Conservation (phyloP, 2,888 invertebrate species). For the Microctonus hyperodae region DNA sequence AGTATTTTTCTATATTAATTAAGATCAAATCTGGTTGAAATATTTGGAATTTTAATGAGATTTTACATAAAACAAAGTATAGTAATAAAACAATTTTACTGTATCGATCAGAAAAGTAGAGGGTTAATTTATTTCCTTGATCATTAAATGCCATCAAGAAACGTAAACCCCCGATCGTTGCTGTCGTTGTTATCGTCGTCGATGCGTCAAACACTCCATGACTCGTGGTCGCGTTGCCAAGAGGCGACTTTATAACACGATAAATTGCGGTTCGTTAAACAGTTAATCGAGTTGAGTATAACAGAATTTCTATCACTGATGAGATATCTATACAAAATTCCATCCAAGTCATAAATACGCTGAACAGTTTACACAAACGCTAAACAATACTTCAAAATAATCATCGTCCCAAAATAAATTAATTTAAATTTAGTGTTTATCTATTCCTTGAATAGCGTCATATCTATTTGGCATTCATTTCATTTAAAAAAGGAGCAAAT, state of each 20-base stretch:
- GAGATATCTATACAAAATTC: slow-evolving; percentile 37
- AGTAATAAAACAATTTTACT: no score
- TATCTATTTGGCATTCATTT: background rate
- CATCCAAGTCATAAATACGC: background rate
- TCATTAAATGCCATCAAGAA: slow-evolving; percentile 10
- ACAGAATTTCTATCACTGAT: slow-evolving; percentile 45
- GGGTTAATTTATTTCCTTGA: slow-evolving; percentile 2
- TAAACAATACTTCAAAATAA: background rate
- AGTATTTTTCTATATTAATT: background rate
- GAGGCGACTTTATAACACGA: slow-evolving; percentile 52
- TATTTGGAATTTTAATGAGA: background rate
- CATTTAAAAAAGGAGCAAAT: background rate
- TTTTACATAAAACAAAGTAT: background rate
- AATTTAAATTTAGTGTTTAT: background rate
- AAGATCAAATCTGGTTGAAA: background rate
- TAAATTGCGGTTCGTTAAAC: slow-evolving; percentile 58
- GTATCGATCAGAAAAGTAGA: background rate
- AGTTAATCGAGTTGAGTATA: slow-evolving; percentile 54
- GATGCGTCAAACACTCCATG: slow-evolving; percentile 24
- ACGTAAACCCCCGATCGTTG: slow-evolving; percentile 5
- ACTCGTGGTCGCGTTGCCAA: slow-evolving; percentile 28
- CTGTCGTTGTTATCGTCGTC: slow-evolving; percentile 9
- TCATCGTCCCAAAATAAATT: background rate
- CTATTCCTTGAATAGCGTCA: background rate
- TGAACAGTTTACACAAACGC: no score